Evolutionary conservation across 92 coral and sea anemone species (phyloP), one percentile per base, ranked within the genome.

Genomic region (Isaurus tuberculatus): DNA sequence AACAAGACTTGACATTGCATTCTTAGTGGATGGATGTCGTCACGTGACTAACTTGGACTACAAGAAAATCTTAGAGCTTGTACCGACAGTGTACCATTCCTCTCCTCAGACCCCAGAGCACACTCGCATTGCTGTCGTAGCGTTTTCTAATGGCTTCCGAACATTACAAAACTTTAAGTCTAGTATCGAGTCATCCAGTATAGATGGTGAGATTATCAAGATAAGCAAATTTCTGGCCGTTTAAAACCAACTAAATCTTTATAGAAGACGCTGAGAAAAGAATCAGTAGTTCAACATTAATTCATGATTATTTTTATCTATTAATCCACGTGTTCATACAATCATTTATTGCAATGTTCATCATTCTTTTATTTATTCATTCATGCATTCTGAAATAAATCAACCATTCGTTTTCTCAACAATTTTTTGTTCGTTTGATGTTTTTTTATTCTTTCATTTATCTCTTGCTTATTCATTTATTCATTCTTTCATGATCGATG

Each of bases 1-100:
- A 34, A 87, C 90, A 30, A 87, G 85, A 53, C 80, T 92, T 72
- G 96, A 92, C 29, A 40, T 92, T 16, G 92, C 72, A 15, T 90
- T 90, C 57, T 34, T 92, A 9, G 65, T 92, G 79, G 91, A 86
- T 80, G 91, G 84, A 19, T 92, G 96, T 49, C 87, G 90, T 51
- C 81, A 88, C 73, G 86, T 75, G 26, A 80, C 96, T 25, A 46
- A 88, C 29, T 84, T 88, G 46, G 87, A 88, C 48, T 89, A 85
- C 65, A 73, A 51, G 58, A 89, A 89, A 40, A 80, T 85, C 28
- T 70, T 85, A 11, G 86, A 85, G 25, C 84, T 89, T 19, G 92
- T 85, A 5, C 83, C 85, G 57, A 65, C 89, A 2, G 84, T 80
- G 23, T 32, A 83, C 51, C 81, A 84, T 13, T 75, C 90, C n/a